Base-by-base conservation (phyloP, 1,140 invertebrate species). In the Anastrepha ludens region DNA sequence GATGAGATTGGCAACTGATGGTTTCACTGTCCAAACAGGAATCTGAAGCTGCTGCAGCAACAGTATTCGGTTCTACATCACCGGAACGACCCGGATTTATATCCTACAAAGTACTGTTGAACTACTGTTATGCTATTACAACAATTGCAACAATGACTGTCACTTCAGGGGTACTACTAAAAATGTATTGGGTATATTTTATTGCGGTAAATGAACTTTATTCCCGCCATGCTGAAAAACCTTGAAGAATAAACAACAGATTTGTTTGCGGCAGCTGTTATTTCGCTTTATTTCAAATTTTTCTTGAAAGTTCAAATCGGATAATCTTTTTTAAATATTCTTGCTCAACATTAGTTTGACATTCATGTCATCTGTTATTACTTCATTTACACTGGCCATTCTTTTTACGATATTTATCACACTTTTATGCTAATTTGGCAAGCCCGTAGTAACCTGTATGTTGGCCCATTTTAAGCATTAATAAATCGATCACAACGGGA, bases 261-360 rank as follows among this genome's bases (percentile, higher is more conserved):
- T 81, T 81, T 20, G 15, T 81, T 39, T 55, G 74, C 74, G 47
- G 74, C 74, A 81, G 74, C 74, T 81, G 74, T 81, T 74, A 74
- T 74, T 55, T 81, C 74, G 44, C 74, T 81, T 81, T 81, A 81
- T 81, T 81, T 55, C 70, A 50, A 55, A n/a, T 81, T 81, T 81
- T 9, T 55, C 7, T 81, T 81, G 29, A 81, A 81, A 81, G 17
- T 55, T 81, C 13, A 74, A 74, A 50, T 47, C 44, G 70, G 44
- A 47, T 74, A 47, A 74, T 74, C 20, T 15, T 47, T 74, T 47
- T 74, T 47, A 20, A 29, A 74, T 47, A 5, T 9, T 67, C 9
- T 20, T 81, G 4, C 39, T 44, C 41, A 47, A 20, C 20, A 81
- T 58, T 47, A 29, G 7, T n/a, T 81, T 50, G 74, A 55, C 47